Evolutionary conservation across 2,888 invertebrate genomes (phyloP).

Genomic region (Sthenelais limicola): DNA sequence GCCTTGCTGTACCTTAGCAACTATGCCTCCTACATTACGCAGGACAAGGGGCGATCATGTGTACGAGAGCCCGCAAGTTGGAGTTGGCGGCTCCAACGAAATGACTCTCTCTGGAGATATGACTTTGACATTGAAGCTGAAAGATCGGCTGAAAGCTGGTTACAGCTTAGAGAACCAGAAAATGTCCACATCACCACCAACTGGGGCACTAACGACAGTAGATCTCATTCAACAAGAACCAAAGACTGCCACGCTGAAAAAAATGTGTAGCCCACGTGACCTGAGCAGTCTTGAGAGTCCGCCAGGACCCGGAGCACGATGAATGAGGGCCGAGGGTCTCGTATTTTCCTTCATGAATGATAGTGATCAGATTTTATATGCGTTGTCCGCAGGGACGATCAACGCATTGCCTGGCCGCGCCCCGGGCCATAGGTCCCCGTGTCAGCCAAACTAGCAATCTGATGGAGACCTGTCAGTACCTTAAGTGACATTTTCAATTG

Average conservation of each 20-base stretch:
- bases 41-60: constrained; percentile 12
- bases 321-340: background rate
- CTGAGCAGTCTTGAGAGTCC: constrained; percentile 18
- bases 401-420: no score
- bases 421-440: no score
- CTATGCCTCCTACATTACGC: background rate
- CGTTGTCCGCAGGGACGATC: no score
- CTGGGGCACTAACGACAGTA: constrained; percentile 10
- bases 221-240: constrained; percentile 28
- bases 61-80: constrained; percentile 21
- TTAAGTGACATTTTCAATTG: no score
- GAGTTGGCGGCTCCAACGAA: constrained; percentile 1
- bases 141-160: constrained; percentile 17
- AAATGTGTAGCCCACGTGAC: constrained; percentile 12
- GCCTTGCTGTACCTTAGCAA: constrained; percentile 7
- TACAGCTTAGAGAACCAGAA: constrained; percentile 2
- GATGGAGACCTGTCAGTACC: no score
- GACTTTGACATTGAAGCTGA: constrained; percentile 16
- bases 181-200: no score
- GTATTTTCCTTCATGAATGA: no score
- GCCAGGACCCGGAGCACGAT: background rate
- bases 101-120: constrained; percentile 25
- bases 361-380: no score
- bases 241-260: constrained; percentile 22
- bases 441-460: no score